A percentile compares a stretch with the other conserved stretches of the same genome.
Conservation (phyloP, 2,797 vertebrate genomes). For the Salarias fasciatus region DNA sequence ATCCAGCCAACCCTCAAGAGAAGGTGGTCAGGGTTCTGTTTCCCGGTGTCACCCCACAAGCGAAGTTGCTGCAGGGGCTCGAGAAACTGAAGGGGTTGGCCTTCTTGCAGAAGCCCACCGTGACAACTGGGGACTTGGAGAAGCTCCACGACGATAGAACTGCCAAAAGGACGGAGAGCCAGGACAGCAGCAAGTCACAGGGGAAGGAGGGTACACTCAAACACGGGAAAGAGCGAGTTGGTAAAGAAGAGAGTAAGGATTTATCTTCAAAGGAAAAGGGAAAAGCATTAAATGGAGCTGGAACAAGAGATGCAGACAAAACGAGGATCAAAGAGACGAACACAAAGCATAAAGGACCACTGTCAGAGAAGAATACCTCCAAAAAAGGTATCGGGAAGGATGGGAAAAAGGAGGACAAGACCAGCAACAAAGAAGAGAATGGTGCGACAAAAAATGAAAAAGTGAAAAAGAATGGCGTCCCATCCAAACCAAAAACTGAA, state of each 20-base stretch:
- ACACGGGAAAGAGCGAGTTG: constrained; percentile 65
- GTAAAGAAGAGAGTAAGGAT: constrained; percentile 69
- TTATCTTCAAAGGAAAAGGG: constrained; percentile 65
- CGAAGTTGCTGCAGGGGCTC: constrained; percentile 89
- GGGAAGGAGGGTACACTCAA: constrained; percentile 69
- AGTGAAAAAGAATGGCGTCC: constrained; percentile 66
- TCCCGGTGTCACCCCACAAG: constrained; percentile 90
- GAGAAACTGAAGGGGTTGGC: constrained; percentile 90
- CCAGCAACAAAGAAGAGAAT: constrained; percentile 68
- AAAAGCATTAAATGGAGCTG: constrained; percentile 66
- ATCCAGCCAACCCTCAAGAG: constrained; percentile 87
- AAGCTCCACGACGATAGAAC: constrained; percentile 64
- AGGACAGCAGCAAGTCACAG: constrained; percentile 85
- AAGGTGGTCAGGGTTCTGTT: constrained; percentile 95
- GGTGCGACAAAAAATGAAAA: constrained; percentile 56
- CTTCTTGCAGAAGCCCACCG: constrained; percentile 84
- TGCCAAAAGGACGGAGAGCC: constrained; percentile 84
- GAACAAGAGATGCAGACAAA: constrained; percentile 60
- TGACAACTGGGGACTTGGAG: constrained; percentile 79
- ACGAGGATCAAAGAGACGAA: constrained; percentile 61
- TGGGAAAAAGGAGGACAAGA: constrained; percentile 80
- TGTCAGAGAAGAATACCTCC: constrained; percentile 58
- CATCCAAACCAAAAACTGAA: constrained; percentile 80
- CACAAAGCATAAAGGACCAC: constrained; percentile 56
- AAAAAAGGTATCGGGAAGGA: constrained; percentile 75